phyloP scores from a whole-genome alignment of 2,797 vertebrate genomes.

The Phyllotis vaccarum region DNA sequence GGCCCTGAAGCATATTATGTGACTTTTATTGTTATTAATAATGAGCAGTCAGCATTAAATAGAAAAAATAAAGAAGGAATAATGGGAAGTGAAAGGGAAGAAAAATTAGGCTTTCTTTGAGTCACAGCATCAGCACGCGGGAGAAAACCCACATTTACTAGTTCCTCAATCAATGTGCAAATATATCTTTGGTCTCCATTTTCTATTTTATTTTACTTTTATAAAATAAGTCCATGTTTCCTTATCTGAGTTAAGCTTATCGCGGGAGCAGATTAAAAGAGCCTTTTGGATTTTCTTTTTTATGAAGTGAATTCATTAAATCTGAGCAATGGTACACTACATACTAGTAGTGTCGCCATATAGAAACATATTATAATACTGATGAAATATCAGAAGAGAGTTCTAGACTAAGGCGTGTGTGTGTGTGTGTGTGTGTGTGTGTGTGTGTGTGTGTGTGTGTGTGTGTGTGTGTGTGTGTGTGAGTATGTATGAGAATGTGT shows the following conservation, averaged over 20 bases:
- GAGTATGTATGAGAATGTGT: background rate
- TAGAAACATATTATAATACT: background rate
- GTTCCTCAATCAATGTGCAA: background rate
- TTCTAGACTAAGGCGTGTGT: background rate
- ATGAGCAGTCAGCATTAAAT: background rate
- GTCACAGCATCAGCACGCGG: background rate
- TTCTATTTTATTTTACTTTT: background rate
- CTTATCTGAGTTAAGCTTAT: background rate
- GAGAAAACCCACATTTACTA: accelerated
- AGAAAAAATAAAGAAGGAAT: background rate
- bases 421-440: background rate
- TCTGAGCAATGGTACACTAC: background rate
- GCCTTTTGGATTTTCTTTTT: slow-evolving; percentile 34
- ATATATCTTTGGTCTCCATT: background rate
- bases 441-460: background rate
- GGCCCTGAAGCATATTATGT: background rate
- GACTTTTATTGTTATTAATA: background rate
- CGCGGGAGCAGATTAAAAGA: slow-evolving; percentile 44
- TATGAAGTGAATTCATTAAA: slow-evolving; percentile 29
- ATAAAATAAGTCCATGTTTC: background rate
- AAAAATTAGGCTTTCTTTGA: background rate
- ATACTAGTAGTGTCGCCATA: background rate
- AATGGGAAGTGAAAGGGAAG: background rate
- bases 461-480: background rate
- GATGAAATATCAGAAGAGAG: background rate